Evolutionary conservation across 2,797 vertebrate genomes (phyloP), one percentile per base, ranked within the genome.

Genomic region (Tragelaphus oryx): DNA sequence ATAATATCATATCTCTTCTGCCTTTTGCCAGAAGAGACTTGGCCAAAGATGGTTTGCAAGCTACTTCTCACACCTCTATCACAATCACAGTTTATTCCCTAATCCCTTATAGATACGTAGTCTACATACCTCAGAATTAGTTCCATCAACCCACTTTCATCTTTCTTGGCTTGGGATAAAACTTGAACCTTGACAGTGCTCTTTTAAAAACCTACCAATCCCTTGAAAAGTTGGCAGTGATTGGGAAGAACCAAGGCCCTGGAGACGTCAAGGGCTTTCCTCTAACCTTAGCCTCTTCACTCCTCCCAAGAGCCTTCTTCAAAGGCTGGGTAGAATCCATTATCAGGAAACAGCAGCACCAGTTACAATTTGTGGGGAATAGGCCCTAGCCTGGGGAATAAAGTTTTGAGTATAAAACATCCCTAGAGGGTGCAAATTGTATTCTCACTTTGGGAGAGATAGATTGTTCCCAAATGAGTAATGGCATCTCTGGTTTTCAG

Each of bases 401-500:
- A 93, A 86, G 93, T 94, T 91, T 88, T 92, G 80, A 96, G 75
- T 62, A 48, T 95, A 89, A 97, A 96, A 93, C 71, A 96, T 95
- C 96, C 91, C 92, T 91, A 79, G 95, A 93, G 93, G 87, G 71
- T 96, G 9, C 48, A 44, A 80, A 91, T 95, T 89, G 79, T 95
- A 83, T 93, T 90, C 93, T 97, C 92, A 89, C 90, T 96, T 96
- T 87, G 93, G 96, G 95, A 95, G 78, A 96, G 93, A 96, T 0
- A 89, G 85, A 97, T 95, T 94, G 92, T 80, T 96, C 96, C 92
- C 86, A 2, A 81, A 93, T 95, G 96, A 97, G 83, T 95, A 92
- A 96, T 95, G 93, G 76, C 88, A 79, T 93, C 96, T 96, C 96
- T 96, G 85, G 95, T 92, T 96, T 97, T 96, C 95, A 94, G 92